Base-by-base conservation (phyloP, 2,888 invertebrate species). In the Orthonevra nobilis region DNA sequence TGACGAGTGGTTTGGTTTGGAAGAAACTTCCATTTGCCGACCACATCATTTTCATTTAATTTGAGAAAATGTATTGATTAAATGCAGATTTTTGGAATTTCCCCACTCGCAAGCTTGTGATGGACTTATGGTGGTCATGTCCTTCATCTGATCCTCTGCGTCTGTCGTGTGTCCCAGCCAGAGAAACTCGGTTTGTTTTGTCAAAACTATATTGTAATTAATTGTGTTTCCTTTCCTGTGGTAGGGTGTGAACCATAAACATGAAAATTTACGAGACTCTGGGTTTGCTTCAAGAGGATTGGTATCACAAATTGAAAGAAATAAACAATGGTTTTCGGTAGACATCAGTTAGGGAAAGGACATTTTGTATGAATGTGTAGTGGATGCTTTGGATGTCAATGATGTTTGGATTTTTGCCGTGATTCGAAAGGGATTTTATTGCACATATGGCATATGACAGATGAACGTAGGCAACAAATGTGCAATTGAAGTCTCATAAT, bases 31-130 rank as follows among this genome's bases (percentile, higher is more conserved):
- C 15, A 26, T 38, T n/a, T 30, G 7, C n/a, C 23, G 9, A 42
- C 50, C 50, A 50, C 69, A 60, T 60, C 50, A 69, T 69, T 69
- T 60, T 34, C 50, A 60, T 50, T 69, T 69, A 69, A 42, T 42
- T 50, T 40, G 26, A 34, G 69, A 50, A 42, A 69, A 69, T 60
- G 32, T 40, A 69, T 69, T 60, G 60, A 69, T 69, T 42, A 34
- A 60, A 60, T 69, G 48, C 69, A 69, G 60, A 60, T 69, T 60
- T 58, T 34, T 15, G 40, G 20, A 14, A 23, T 23, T 5, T 4
- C 23, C 5, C 5, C 23, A 23, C 23, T 23, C n/a, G n/a, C n/a
- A n/a, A n/a, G n/a, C n/a, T 23, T 23, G 23, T 23, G 5, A 23
- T 3, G 23, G 23, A 23, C 23, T 5, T 4, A 23, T 23, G 3